Base-by-base conservation (phyloP, 2,888 invertebrate species). In the Philopedon plagiatum region DNA sequence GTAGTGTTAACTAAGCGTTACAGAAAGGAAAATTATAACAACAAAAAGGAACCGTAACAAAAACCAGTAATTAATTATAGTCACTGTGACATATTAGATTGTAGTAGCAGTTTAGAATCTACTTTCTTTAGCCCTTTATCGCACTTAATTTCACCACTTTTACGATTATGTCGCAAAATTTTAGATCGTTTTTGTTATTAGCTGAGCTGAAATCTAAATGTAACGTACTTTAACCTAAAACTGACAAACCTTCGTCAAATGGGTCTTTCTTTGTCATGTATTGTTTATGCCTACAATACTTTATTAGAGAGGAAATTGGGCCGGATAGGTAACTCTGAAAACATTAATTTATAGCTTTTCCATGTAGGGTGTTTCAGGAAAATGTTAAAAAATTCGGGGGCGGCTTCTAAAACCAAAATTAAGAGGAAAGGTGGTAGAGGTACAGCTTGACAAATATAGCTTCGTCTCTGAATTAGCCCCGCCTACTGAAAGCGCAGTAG, bases 211-310 rank as follows among this genome's bases (percentile, higher is more conserved):
- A 15, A 1, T 18, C 41, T 41, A 41, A 41, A 41, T 41, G 15
- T n/a, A n/a, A n/a, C n/a, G n/a, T 29, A 51, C 29, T 15, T 46
- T 51, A 51, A 29, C 51, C 51, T 29, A 29, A 51, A 51, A 1
- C 51, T 29, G 29, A 26, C 51, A 51, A 15, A 51, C 51, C 29
- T 51, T 51, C 51, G 29, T 51, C 26, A 29, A 13, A 29, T 8
- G 7, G 9, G 8, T 29, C 26, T n/a, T 51, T 51, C 2, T 15
- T 29, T 51, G 15, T 29, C 8, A 29, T 7, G 7, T 26, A 51
- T 51, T 51, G 29, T 51, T 26, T 21, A 19, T 46, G 13, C 21
- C 11, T 51, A 49, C 15, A 15, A 7, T 11, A 51, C 15, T 29
- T 51, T 29, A 26, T 51, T 51, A 51, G 5, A 37, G 7, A 15